Evolutionary conservation across 2,113 vertebrate genomes (phyloP).

Genomic region (Limnothrissa miodon): DNA sequence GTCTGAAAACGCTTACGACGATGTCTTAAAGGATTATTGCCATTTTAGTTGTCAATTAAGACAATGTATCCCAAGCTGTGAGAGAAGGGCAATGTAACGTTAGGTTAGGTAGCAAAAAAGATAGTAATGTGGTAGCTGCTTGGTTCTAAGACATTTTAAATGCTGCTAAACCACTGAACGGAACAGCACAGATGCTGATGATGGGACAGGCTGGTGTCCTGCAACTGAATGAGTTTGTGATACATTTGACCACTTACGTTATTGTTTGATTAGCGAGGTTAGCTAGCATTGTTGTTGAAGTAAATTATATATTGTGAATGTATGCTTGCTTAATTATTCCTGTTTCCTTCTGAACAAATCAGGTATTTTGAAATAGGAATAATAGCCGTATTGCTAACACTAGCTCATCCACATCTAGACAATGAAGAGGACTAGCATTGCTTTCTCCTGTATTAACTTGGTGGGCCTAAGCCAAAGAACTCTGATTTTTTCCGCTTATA

Average conservation of each 20-base stretch:
- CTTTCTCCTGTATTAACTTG: background rate
- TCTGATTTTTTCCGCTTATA: background rate
- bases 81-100: background rate
- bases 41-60: background rate
- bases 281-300: background rate
- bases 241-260: background rate
- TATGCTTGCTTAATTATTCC: background rate
- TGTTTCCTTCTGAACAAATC: background rate
- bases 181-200: background rate
- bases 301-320: background rate
- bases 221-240: background rate
- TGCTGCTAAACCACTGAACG: background rate
- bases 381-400: background rate
- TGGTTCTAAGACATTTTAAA: background rate
- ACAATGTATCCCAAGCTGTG: slow-evolving; percentile 8
- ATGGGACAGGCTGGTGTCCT: background rate
- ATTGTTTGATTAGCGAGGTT: background rate
- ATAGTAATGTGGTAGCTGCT: background rate
- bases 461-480: background rate
- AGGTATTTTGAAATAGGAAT: background rate
- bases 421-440: background rate
- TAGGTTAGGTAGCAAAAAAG: background rate
- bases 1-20: background rate
- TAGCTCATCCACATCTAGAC: background rate
- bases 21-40: slow-evolving; percentile 18